A percentile compares a stretch with the other conserved stretches of the same genome.
Evolutionary conservation across 2,113 vertebrate species (phyloP).

Genomic region (Xenopus borealis): DNA sequence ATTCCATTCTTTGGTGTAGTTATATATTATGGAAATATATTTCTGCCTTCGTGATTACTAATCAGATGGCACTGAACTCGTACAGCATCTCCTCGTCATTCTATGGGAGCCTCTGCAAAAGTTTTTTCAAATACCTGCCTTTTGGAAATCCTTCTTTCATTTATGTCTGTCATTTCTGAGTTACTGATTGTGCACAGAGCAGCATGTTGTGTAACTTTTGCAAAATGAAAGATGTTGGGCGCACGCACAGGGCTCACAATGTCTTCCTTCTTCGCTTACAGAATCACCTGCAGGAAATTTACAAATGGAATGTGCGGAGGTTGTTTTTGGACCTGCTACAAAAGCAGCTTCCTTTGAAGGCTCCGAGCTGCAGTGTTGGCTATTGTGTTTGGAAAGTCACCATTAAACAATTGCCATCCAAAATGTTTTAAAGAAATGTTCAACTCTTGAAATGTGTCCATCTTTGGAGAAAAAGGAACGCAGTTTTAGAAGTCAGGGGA

Average conservation of each 20-base stretch:
- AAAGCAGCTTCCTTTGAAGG: slow-evolving; percentile 37
- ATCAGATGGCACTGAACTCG: too few relatives aligned
- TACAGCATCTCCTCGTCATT: too few relatives aligned
- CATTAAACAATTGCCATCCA: slow-evolving; percentile 41
- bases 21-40: too few relatives aligned
- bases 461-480: slow-evolving; percentile 8
- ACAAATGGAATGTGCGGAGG: slow-evolving; percentile 36
- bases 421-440: slow-evolving; percentile 41
- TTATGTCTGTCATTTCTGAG: too few relatives aligned
- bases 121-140: too few relatives aligned
- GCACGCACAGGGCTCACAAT: not conserved
- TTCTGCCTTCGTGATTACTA: too few relatives aligned
- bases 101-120: too few relatives aligned
- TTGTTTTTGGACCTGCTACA: slow-evolving; percentile 36
- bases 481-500: slow-evolving; percentile 23
- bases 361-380: slow-evolving; percentile 21
- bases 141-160: too few relatives aligned
- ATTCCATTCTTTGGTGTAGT: too few relatives aligned
- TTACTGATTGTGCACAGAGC: too few relatives aligned
- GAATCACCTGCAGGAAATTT: slow-evolving; percentile 44
- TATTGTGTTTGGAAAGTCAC: slow-evolving; percentile 26
- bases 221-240: too few relatives aligned
- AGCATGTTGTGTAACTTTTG: too few relatives aligned
- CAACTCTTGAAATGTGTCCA: slow-evolving; percentile 26
- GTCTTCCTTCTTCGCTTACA: slow-evolving; percentile 20